Evolutionary conservation across 2,797 vertebrate genomes (phyloP), one percentile per base, ranked within the genome.

Genomic region (Dromococcyx pavoninus): DNA sequence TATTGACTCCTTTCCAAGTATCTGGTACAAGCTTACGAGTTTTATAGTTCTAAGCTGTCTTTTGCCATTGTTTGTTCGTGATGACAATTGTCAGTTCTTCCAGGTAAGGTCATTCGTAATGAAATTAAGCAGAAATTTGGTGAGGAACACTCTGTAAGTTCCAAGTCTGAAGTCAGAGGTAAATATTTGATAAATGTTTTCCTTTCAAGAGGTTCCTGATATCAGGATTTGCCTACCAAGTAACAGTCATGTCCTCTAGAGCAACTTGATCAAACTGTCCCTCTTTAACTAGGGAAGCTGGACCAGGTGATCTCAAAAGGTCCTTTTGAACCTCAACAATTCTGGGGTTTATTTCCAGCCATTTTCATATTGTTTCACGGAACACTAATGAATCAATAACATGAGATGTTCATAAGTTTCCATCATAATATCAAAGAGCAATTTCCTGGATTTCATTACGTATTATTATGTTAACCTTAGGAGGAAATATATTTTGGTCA

Each of bases 271-370:
- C 9, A 17, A 17, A 9, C 10, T 17, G 8, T 60, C 7, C 8
- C 1, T 37, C 7, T 62, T 25, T 86, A 24, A 37, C 7, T 13
- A 77, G 32, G 7, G 1, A 5, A 53, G 2, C 3, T 69, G 19
- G 10, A 24, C 46, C 44, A 17, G 14, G 19, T 24, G 6, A 21
- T 33, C 5, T 53, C 23, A 35, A 66, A 13, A 48, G 3, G 5
- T 41, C 5, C 7, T 7, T 67, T 81, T 3, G 1, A 23, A 43
- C 4, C 15, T n/a, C 33, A 61, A 2, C 0, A 1, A 32, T 58
- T 41, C 12, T 23, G 2, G 37, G 23, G 21, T 69, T 76, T 72
- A 23, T 72, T 35, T 30, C 8, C 7, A 41, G 17, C 60, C 6
- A 2, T 2, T 80, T 73, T 46, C 5, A 25, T 15, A 19, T 28